These are phyloP conservation scores for Aix galericulata DNA, from an alignment of 2,113 vertebrate species.

Conservation along the genomic window DNA sequence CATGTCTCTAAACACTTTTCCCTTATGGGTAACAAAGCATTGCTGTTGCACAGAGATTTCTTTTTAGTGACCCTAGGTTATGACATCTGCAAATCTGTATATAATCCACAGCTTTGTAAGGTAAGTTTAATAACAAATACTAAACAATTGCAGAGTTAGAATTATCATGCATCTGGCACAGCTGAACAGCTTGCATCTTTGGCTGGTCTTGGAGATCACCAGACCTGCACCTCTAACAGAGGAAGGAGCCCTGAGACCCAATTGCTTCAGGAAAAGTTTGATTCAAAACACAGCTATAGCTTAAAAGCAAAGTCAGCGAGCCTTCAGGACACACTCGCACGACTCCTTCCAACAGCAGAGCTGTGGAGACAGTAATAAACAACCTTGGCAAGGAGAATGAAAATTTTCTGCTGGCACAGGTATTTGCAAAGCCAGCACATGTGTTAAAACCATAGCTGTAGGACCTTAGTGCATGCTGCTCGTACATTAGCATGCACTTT, in stretches of 20 bases:
- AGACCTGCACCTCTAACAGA: background rate
- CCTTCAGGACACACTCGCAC: background rate
- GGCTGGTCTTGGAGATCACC: background rate
- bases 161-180: background rate
- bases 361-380: background rate
- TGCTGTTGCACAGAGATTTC: background rate
- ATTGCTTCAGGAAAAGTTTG: background rate
- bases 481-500: no score
- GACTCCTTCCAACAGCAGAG: background rate
- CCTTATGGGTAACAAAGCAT: background rate
- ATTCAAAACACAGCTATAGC: background rate
- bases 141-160: background rate
- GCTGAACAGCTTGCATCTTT: background rate
- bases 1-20: background rate
- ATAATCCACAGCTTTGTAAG: background rate
- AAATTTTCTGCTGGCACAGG: background rate
- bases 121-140: background rate
- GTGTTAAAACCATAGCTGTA: background rate
- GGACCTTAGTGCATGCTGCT: background rate
- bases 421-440: fast-evolving
- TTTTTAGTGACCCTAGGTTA: background rate
- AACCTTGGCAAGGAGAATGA: background rate
- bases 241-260: background rate
- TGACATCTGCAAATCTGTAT: background rate
- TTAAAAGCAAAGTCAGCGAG: background rate